Evolutionary conservation across 1,140 invertebrate genomes (phyloP).

Genomic region (Cotesia typhae): DNA sequence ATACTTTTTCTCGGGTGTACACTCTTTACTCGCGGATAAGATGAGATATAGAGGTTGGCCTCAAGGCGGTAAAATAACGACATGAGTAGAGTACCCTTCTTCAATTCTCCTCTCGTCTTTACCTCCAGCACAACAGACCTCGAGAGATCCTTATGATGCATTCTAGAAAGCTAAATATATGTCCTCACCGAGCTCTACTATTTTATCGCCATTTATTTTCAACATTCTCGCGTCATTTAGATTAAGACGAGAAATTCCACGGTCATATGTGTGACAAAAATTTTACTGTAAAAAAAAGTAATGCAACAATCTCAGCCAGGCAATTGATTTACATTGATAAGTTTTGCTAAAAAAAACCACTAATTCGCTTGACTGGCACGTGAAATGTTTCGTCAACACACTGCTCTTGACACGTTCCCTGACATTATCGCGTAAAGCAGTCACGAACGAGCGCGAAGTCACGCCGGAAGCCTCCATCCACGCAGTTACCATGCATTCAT

Average conservation of each 20-base stretch:
- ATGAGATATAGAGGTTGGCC: slow-evolving; percentile 54
- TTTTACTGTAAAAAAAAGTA: not conserved
- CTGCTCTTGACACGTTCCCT: slow-evolving; percentile 6
- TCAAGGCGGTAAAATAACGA: slow-evolving; percentile 59
- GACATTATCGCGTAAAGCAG: slow-evolving; percentile 39
- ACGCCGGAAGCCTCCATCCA: slow-evolving; percentile 40
- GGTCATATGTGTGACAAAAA: not conserved
- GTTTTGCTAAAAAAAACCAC: not conserved
- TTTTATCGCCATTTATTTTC: not conserved
- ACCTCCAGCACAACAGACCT: slow-evolving; percentile 26
- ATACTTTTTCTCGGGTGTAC: slow-evolving; percentile 23
- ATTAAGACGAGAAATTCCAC: too few species aligned
- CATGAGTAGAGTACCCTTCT: slow-evolving; percentile 52
- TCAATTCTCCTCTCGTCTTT: slow-evolving; percentile 31
- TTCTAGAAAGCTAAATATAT: slow-evolving; percentile 1
- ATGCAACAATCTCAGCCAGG: not conserved
- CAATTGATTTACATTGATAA: slow-evolving; percentile 21
- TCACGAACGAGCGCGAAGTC: slow-evolving; percentile 36
- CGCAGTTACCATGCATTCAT: slow-evolving; percentile 29
- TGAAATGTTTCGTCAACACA: slow-evolving; percentile 27
- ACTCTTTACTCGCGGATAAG: slow-evolving; percentile 47
- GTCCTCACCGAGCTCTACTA: not conserved
- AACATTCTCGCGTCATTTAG: not conserved
- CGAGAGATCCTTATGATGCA: slow-evolving; percentile 7
- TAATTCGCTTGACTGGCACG: slow-evolving; percentile 19